phyloP scores from a whole-genome alignment of 2,888 invertebrate genomes.

The Brassicogethes aeneus region DNA sequence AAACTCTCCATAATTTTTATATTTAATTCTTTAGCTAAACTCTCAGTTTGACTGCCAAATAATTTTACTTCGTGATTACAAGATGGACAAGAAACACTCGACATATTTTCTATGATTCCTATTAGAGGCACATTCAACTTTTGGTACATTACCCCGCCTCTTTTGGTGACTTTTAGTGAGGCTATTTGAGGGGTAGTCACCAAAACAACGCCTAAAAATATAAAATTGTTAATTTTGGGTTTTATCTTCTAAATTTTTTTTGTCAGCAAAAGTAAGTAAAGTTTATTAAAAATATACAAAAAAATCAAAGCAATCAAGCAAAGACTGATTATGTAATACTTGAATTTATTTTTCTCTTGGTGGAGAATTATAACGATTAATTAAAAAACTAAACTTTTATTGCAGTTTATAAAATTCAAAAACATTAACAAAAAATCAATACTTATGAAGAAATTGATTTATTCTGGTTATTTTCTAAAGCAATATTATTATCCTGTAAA shows the following conservation, averaged over 20 bases:
- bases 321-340: conserved; percentile 1
- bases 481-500: no score
- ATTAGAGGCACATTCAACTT: conserved; percentile 74
- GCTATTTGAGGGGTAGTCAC: conserved; percentile 90
- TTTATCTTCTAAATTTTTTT: no score
- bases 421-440: background rate
- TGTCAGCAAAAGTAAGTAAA: no score
- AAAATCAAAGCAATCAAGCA: no score
- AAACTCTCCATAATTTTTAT: conserved; percentile 60
- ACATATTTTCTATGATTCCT: conserved; percentile 92
- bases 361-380: no score
- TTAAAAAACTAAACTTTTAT: no score
- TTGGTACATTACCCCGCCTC: conserved; percentile 82
- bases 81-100: conserved; percentile 63
- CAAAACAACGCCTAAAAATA: conserved; percentile 64
- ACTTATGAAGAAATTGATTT: no score
- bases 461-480: no score
- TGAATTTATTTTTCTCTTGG: no score
- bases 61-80: conserved; percentile 66
- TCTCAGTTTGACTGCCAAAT: conserved; percentile 59
- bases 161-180: conserved; percentile 74
- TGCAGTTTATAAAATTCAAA: background rate
- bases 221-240: no score
- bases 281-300: no score
- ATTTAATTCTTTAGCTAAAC: conserved; percentile 56